These are phyloP conservation scores for Hyla sarda DNA, from an alignment of 2,113 vertebrate species.

Conservation along the genomic window DNA sequence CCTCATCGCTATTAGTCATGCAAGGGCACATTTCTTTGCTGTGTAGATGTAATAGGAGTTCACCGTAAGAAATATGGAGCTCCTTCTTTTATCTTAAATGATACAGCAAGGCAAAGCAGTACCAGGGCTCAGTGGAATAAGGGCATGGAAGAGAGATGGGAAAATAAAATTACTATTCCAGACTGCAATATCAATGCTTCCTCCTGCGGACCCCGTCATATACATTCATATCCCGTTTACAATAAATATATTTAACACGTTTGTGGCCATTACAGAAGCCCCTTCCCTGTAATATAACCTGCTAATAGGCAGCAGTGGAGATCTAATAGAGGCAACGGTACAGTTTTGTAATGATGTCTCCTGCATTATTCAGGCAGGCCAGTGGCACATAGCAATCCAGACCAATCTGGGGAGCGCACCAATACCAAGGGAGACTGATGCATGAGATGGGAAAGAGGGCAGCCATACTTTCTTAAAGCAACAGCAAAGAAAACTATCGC, in stretches of 20 bases:
- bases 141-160: constrained; percentile 33
- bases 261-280: constrained; percentile 59
- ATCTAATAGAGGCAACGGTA: constrained; percentile 56
- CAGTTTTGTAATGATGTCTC: constrained; percentile 60
- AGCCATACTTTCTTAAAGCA: neutral
- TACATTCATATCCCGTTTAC: constrained; percentile 58
- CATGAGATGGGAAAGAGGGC: neutral
- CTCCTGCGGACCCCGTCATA: constrained; percentile 42
- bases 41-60: neutral
- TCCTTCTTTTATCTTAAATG: neutral
- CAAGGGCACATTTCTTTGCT: constrained; percentile 38
- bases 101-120: neutral
- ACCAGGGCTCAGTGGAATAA: constrained; percentile 32
- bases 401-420: constrained; percentile 30
- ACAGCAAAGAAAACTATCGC: constrained; percentile 2
- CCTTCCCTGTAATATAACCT: constrained; percentile 61
- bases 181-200: constrained; percentile 40
- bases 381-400: constrained; percentile 52
- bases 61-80: constrained; percentile 26
- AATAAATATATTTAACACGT: constrained; percentile 61
- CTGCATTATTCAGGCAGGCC: constrained; percentile 56
- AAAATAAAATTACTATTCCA: constrained; percentile 54
- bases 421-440: constrained; percentile 30
- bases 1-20: constrained; percentile 39
- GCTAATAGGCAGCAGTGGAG: constrained; percentile 57